Conservation (phyloP, 2,113 vertebrate species). For the Dendrocopos noguchii region DNA sequence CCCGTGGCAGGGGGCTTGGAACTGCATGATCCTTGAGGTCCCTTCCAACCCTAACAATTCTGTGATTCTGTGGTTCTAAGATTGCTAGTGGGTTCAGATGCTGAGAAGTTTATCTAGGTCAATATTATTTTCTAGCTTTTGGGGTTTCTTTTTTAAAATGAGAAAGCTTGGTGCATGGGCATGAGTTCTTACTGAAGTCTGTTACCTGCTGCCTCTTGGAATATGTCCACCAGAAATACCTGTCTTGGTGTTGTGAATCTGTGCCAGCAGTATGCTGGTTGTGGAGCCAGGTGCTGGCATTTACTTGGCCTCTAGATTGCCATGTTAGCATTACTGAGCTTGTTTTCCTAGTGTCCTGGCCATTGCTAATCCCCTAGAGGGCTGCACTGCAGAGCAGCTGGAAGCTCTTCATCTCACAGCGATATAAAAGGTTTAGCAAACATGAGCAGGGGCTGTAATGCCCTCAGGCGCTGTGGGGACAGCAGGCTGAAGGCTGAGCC, state of each 20-base stretch:
- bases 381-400: neutral
- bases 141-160: neutral
- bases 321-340: neutral
- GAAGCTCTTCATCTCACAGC: rapidly evolving
- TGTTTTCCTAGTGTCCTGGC: neutral
- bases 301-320: neutral
- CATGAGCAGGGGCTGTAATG: rapidly evolving
- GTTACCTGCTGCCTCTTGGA: neutral
- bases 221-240: neutral
- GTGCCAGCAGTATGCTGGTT: neutral
- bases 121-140: neutral
- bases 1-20: no score
- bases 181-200: neutral
- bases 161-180: neutral
- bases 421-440: rapidly evolving
- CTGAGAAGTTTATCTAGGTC: neutral
- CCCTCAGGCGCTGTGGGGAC: rapidly evolving
- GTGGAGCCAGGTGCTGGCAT: neutral
- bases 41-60: no score
- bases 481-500: rapidly evolving
- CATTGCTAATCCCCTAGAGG: neutral
- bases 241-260: neutral
- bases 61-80: no score
- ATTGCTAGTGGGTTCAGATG: neutral
- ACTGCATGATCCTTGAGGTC: no score